These are phyloP conservation scores for Sesia bembeciformis DNA, from an alignment of 2,888 invertebrate genomes.

Conservation along the genomic window DNA sequence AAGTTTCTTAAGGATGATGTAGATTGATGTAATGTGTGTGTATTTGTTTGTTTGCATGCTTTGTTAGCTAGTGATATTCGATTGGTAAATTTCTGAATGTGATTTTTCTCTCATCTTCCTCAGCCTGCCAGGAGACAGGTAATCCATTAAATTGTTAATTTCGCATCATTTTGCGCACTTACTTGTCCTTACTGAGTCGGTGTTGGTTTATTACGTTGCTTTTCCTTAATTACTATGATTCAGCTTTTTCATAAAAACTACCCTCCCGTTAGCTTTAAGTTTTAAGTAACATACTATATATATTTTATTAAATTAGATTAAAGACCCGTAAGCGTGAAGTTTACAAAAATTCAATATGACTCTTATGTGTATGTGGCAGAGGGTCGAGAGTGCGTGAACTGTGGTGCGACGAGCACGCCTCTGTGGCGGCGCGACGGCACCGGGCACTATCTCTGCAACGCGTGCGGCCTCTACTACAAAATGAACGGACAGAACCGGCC, in stretches of 20 bases:
- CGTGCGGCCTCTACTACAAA: conserved; percentile 99
- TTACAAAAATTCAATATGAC: not conserved
- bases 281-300: no score
- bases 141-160: conserved; percentile 20
- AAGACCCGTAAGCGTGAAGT: not conserved
- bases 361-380: conserved; percentile 72
- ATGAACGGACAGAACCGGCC: conserved; percentile 99
- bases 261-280: no score
- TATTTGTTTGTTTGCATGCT: conserved; percentile 44
- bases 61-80: conserved; percentile 53
- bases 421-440: conserved; percentile 98
- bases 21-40: conserved; percentile 9
- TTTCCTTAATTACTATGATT: not conserved
- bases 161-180: not conserved
- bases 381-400: conserved; percentile 99
- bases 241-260: no score
- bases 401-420: conserved; percentile 98
- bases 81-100: conserved; percentile 72
- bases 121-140: conserved; percentile 76
- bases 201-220: not conserved
- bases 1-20: conserved; percentile 18
- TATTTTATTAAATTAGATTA: no score
- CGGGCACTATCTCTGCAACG: conserved; percentile 98
- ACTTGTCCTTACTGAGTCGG: not conserved
- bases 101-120: conserved; percentile 71